Percentiles rank a stretch among this genome's conserved stretches.
Conservation (phyloP, 1,140 invertebrate genomes). For the Pogonomyrmex californicus region DNA sequence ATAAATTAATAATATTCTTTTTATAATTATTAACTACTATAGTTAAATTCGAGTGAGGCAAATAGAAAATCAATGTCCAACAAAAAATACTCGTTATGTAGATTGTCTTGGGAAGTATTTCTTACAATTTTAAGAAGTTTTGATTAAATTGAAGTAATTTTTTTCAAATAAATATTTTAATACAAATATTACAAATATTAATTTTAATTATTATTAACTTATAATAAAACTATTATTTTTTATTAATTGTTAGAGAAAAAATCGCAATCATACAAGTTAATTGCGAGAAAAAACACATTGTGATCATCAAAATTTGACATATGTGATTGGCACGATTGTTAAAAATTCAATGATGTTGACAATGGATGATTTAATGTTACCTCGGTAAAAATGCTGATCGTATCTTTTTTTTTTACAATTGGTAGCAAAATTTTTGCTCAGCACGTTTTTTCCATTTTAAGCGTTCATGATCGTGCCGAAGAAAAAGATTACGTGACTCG, state of each 20-base stretch:
- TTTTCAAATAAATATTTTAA: too few species aligned
- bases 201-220: too few species aligned
- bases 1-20: conserved; percentile 10
- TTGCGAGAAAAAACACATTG: neutral
- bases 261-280: neutral
- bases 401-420: conserved; percentile 42
- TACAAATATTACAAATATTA: neutral
- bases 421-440: conserved; percentile 45
- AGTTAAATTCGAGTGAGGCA: neutral
- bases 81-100: neutral
- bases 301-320: conserved; percentile 21
- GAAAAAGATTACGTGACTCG: conserved; percentile 51
- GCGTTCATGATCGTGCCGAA: conserved; percentile 49
- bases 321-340: conserved; percentile 50
- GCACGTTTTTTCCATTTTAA: conserved; percentile 55
- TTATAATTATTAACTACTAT: neutral
- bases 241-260: neutral
- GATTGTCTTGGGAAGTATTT: neutral
- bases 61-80: neutral
- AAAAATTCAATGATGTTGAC: conserved; percentile 42
- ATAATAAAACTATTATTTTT: neutral
- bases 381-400: conserved; percentile 55
- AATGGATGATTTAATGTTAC: conserved; percentile 32
- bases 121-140: neutral
- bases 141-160: neutral